A percentile compares a stretch with the other conserved stretches of the same genome.
These are phyloP conservation scores for Bos taurus DNA, from an alignment of 2,113 vertebrate species.

Conservation along the genomic window ARS-UCD2.0 NC_037331.1:14818501-14819000, in stretches of 20 bases:
- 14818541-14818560: background rate
- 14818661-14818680: background rate
- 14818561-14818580: background rate
- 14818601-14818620: background rate
- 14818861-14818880: background rate
- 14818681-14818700: background rate
- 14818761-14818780: background rate
- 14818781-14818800: background rate
- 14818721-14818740: background rate
- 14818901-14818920: fast-evolving
- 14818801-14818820: background rate
- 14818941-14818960: background rate
- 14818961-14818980: background rate
- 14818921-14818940: background rate
- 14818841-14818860: background rate
- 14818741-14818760: background rate
- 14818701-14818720: background rate
- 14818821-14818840: background rate
- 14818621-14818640: background rate
- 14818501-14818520: background rate
- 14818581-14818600: background rate
- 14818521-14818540: background rate
- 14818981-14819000: background rate
- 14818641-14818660: background rate
- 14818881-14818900: background rate